These are phyloP conservation scores for Crypturellus undulatus DNA, from an alignment of 2,113 vertebrate genomes.

Conservation along the genomic window DNA sequence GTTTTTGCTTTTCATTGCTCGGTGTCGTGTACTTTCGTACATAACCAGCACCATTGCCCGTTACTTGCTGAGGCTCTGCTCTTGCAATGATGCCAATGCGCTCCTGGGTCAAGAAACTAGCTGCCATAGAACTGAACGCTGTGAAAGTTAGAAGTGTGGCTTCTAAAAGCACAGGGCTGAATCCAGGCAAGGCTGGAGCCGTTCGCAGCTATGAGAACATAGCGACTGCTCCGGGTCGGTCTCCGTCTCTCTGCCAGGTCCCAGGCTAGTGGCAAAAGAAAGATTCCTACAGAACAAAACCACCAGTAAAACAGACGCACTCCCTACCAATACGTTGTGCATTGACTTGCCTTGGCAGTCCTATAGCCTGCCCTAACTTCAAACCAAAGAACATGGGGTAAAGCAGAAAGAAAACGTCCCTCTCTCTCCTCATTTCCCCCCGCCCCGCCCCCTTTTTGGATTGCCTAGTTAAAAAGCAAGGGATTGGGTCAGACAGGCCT, in stretches of 20 bases:
- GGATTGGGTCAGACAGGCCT: neutral
- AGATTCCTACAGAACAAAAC: neutral
- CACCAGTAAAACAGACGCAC: neutral
- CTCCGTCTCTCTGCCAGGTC: neutral
- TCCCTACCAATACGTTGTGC: neutral
- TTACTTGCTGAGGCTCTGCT: neutral
- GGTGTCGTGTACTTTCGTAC: neutral
- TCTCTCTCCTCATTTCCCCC: no score
- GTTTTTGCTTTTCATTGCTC: neutral
- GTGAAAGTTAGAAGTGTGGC: neutral
- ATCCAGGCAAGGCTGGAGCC: neutral
- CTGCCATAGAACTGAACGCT: neutral
- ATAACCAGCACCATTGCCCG: neutral
- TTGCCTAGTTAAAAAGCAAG: neutral
- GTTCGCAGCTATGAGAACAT: neutral
- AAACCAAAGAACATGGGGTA: neutral
- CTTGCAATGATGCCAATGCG: neutral
- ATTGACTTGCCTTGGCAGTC: neutral
- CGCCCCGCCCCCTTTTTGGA: no score
- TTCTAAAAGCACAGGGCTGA: neutral
- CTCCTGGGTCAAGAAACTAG: neutral
- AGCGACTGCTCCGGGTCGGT: rapidly evolving
- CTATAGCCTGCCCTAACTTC: neutral
- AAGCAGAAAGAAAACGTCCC: neutral
- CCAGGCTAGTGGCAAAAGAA: neutral